Percentiles rank a stretch among this genome's conserved stretches.
phyloP scores from a whole-genome alignment of 2,888 invertebrate species.

The Amphipyra berbera region DNA sequence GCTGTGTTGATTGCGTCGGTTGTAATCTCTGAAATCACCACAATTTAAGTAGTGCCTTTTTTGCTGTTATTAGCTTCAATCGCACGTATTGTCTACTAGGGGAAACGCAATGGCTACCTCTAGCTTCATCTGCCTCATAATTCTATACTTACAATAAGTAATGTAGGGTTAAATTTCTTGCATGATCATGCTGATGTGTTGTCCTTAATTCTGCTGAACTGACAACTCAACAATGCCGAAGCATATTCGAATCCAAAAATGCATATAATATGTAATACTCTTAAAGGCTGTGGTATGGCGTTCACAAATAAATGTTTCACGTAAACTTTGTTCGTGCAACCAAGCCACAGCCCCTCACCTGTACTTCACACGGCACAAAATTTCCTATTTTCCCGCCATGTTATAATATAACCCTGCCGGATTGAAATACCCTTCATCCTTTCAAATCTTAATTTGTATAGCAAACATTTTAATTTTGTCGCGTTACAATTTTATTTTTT shows the following conservation, averaged over 20 bases:
- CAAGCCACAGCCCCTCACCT: conserved; percentile 47
- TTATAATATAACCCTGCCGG: conserved; percentile 44
- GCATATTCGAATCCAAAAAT: conserved; percentile 42
- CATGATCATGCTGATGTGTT: background rate
- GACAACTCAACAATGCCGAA: conserved; percentile 62
- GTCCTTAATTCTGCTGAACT: conserved; percentile 36
- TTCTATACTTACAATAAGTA: background rate
- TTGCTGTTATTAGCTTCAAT: conserved; percentile 2
- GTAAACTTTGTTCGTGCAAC: conserved; percentile 30
- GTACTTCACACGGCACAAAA: conserved; percentile 56
- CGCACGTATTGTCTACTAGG: conserved; percentile 8
- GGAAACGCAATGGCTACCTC: conserved; percentile 22
- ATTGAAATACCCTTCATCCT: conserved; percentile 49
- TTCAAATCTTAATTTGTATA: conserved; percentile 66
- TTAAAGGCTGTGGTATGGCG: conserved; percentile 55
- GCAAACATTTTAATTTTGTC: conserved; percentile 72
- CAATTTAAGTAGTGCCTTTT: background rate
- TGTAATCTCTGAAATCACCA: background rate
- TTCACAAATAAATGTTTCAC: conserved; percentile 40
- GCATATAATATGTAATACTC: conserved; percentile 57
- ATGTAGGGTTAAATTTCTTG: conserved; percentile 1
- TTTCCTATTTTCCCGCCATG: conserved; percentile 37
- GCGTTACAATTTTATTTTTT: conserved; percentile 69
- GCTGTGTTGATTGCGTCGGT: conserved; percentile 69
- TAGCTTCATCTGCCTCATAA: background rate